These are phyloP conservation scores for Drosophila fuyamai DNA, from an alignment of 1,140 invertebrate species.

Conservation along the genomic window DNA sequence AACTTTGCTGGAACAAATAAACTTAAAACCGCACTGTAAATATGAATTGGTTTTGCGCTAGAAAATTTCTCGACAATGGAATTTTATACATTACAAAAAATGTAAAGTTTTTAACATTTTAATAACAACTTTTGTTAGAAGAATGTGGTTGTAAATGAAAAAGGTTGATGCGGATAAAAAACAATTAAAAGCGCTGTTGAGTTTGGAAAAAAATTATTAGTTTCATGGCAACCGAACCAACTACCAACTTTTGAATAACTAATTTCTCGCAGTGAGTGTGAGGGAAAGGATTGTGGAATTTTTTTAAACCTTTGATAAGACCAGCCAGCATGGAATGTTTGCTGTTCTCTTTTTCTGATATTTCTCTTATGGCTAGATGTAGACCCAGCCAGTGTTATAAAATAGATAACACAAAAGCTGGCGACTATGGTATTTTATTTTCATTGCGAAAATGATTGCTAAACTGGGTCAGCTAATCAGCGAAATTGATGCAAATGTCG, in stretches of 20 bases:
- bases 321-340: conserved; percentile 41
- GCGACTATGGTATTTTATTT: conserved; percentile 22
- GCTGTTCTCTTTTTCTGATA: not conserved
- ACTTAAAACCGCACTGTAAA: conserved; percentile 9
- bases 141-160: no score
- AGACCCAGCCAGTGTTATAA: conserved; percentile 10
- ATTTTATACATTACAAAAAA: not conserved
- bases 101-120: not conserved
- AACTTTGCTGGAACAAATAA: not conserved
- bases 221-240: conserved; percentile 20
- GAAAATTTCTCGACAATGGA: not conserved
- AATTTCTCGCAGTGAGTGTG: conserved; percentile 10
- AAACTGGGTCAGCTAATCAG: conserved; percentile 50
- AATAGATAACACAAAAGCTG: conserved; percentile 24
- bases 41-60: not conserved
- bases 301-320: conserved; percentile 34
- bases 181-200: not conserved
- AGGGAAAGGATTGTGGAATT: conserved; percentile 20
- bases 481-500: conserved; percentile 44
- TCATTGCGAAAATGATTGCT: conserved; percentile 28
- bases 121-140: no score
- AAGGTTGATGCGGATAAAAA: not conserved
- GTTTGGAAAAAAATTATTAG: not conserved
- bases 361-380: conserved; percentile 11
- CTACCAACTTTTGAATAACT: conserved; percentile 11